Percentiles rank a stretch among this genome's conserved stretches.
Evolutionary conservation across 2,797 vertebrate genomes (phyloP).

Genomic region (Enteromius argenteus): DNA sequence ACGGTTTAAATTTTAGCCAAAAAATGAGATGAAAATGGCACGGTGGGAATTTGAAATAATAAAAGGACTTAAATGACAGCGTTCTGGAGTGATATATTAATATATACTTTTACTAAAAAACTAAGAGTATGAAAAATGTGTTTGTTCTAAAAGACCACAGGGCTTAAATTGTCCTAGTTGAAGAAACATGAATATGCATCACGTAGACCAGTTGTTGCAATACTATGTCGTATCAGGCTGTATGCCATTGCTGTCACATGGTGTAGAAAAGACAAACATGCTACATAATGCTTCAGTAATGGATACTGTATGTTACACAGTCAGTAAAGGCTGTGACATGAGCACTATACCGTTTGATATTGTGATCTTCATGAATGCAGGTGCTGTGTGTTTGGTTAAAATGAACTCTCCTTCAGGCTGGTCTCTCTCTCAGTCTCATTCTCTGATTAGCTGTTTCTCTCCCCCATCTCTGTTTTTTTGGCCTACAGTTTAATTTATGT

Average conservation of each 20-base stretch:
- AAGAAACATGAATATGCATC: background rate
- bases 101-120: background rate
- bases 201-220: background rate
- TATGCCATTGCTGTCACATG: background rate
- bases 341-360: background rate
- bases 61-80: background rate
- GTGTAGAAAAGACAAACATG: background rate
- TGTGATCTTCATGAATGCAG: constrained; percentile 9
- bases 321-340: background rate
- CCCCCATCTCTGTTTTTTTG: constrained; percentile 51
- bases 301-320: background rate
- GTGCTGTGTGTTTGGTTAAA: constrained; percentile 65
- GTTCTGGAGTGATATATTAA: background rate
- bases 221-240: background rate
- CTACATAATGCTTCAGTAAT: background rate
- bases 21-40: background rate
- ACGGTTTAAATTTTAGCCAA: background rate
- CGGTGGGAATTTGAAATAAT: background rate
- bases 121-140: background rate
- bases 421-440: constrained; percentile 51
- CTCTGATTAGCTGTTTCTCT: constrained; percentile 65
- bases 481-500: constrained; percentile 67
- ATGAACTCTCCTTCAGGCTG: constrained; percentile 60
- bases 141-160: background rate
- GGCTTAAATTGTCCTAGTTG: background rate